Base-by-base conservation (phyloP, 2,113 vertebrate genomes). In the Sinosuthora webbiana region DNA sequence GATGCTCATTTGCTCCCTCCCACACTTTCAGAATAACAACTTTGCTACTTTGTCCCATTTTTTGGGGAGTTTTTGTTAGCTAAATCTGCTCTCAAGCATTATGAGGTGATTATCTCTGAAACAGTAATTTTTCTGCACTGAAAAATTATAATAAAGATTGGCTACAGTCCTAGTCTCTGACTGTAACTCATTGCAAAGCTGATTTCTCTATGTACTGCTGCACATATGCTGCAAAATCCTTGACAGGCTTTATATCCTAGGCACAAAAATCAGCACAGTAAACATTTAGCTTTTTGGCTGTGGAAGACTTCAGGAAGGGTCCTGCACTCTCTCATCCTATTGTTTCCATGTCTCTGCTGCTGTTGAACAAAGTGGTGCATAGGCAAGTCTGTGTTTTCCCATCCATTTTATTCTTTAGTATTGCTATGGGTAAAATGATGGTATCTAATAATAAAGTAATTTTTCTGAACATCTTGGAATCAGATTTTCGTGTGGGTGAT, bases 1-100 rank as follows among this genome's bases (percentile, higher is more conserved):
- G 88, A 84, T 92, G 60, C 27, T 94, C 69, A 62, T 95, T 93
- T 94, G 39, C 28, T 93, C 74, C 89, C 77, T 94, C 88, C 90
- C 27, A 94, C 83, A 37, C 53, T 90, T 95, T 83, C 73, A 90
- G 85, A 85, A 93, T 89, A 93, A 90, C n/a, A 89, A 64, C 79
- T 87, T 82, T 22, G 25, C 13, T 11, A 5, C 56, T 83, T 89
- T 3, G 13, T 88, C 73, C 31, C 4, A 3, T 74, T 68, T 88
- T 96, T 65, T 2, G 9, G 27, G 23, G 1, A 1, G 0, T 35
- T 83, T 81, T 84, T 41, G 41, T 82, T 62, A 90, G 80, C 80
- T 92, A 69, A 96, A 94, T 80, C 30, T 85, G 35, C 67, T 85
- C 57, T 69, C 31, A 52, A 77, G 39, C 1, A 0, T 88, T 75